These are phyloP conservation scores for Symphodus melops DNA, from an alignment of 2,113 vertebrate species.

Conservation along the genomic window DNA sequence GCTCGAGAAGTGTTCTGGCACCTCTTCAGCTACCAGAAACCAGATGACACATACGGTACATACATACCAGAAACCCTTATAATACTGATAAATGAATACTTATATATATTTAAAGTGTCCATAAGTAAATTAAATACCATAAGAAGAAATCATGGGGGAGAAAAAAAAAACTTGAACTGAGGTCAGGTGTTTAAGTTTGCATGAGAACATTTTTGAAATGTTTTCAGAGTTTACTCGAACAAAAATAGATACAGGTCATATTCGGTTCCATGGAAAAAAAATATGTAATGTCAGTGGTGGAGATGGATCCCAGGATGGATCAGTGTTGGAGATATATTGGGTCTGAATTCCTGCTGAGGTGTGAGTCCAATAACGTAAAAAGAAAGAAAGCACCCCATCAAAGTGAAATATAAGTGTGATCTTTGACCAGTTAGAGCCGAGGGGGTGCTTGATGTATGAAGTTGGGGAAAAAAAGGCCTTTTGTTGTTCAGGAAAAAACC, in stretches of 20 bases:
- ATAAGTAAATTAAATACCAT: no score
- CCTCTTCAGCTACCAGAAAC: no score
- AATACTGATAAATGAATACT: no score
- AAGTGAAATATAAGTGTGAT: constrained; percentile 59
- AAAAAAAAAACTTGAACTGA: no score
- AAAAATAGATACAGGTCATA: not conserved
- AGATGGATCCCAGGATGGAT: constrained; percentile 13
- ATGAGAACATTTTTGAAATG: not conserved
- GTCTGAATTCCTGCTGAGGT: constrained; percentile 13
- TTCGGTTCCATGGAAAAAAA: not conserved
- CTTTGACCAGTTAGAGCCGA: constrained; percentile 25
- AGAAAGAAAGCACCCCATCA: not conserved
- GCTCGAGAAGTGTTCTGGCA: no score
- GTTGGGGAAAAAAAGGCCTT: constrained; percentile 2
- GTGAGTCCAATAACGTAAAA: constrained; percentile 19
- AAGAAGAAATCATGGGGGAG: no score
- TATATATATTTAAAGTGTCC: no score
- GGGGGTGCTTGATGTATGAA: constrained; percentile 38
- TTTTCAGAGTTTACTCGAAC: not conserved
- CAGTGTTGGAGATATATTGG: not conserved
- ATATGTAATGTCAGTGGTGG: not conserved
- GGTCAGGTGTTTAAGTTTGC: no score
- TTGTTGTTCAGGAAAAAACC: constrained; percentile 13
- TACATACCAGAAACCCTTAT: no score
- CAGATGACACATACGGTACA: no score